phyloP scores from a whole-genome alignment of 30 jellyfish, hydroid and myxozoan species.

The Turritopsis rubra region DNA sequence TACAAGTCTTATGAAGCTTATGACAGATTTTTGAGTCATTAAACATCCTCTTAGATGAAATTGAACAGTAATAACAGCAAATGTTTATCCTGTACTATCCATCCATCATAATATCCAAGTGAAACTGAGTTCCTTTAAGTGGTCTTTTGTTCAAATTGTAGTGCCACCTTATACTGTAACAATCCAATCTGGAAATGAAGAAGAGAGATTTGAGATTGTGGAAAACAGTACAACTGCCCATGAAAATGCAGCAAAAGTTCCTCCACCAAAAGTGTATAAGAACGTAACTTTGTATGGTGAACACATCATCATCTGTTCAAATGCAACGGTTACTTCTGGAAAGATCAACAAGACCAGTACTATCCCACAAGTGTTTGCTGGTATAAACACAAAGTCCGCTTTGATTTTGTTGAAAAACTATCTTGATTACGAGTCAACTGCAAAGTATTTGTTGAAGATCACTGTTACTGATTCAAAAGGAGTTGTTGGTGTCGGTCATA shows the following conservation, averaged over 20 bases:
- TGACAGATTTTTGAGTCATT: no score
- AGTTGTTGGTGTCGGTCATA: constrained; percentile 31
- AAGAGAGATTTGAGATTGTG: constrained; percentile 54
- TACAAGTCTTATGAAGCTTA: no score
- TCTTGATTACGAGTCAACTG: constrained; percentile 65
- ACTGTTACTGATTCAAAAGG: constrained; percentile 49
- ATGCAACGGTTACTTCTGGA: constrained; percentile 44
- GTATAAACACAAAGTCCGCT: constrained; percentile 34
- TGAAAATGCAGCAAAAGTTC: constrained; percentile 41
- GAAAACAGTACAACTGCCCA: constrained; percentile 62
- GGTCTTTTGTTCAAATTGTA: not conserved
- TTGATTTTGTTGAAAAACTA: constrained; percentile 36
- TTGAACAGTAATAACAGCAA: no score
- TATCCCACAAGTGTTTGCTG: constrained; percentile 29
- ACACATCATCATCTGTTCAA: constrained; percentile 51
- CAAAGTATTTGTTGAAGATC: constrained; percentile 41
- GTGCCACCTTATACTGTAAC: constrained; percentile 52
- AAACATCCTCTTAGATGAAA: no score
- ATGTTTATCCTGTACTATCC: no score
- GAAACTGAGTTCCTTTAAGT: no score
- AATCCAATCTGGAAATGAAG: constrained; percentile 56
- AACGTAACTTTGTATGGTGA: constrained; percentile 61
- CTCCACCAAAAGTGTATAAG: constrained; percentile 40
- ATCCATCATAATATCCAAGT: no score
- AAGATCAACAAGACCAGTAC: constrained; percentile 28